Conservation (phyloP, 2,113 vertebrate species). For the Neotoma lepida region DNA sequence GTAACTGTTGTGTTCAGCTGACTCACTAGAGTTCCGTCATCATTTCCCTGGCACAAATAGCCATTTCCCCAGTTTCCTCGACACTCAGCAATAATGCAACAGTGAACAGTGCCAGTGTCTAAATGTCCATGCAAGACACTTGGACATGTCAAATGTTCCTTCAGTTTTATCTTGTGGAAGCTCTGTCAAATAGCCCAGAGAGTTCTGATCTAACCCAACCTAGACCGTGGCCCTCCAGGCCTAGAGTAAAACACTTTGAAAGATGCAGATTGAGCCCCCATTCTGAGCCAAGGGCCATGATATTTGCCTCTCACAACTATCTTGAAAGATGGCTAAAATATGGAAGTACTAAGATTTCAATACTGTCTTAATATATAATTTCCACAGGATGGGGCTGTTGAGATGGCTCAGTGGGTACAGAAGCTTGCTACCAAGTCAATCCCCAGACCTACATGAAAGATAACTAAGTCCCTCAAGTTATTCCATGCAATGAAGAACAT, state of each 20-base stretch:
- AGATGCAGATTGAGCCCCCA: not conserved
- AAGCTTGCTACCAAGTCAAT: not conserved
- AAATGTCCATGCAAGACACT: slow-evolving; percentile 26
- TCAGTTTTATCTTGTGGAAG: not conserved
- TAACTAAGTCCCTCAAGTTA: not conserved
- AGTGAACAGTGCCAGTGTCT: slow-evolving; percentile 24
- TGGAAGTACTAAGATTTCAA: not conserved
- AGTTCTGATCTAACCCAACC: not conserved
- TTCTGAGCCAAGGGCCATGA: not conserved
- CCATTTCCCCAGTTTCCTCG: slow-evolving; percentile 19
- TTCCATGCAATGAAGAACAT: not conserved
- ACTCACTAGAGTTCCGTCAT: not conserved
- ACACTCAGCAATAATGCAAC: not conserved
- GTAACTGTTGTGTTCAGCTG: not conserved
- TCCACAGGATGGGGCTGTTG: not conserved
- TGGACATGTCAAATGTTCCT: not conserved
- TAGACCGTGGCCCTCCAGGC: not conserved
- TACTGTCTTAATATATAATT: not conserved
- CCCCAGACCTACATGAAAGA: not conserved
- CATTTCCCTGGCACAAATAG: not conserved
- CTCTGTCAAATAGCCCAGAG: not conserved
- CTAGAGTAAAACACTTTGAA: not conserved
- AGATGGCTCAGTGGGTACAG: not conserved
- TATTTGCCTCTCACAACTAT: not conserved
- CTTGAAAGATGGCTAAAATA: not conserved